phyloP scores from a whole-genome alignment of 2,113 vertebrate species.

The Tenrec ecaudatus region DNA sequence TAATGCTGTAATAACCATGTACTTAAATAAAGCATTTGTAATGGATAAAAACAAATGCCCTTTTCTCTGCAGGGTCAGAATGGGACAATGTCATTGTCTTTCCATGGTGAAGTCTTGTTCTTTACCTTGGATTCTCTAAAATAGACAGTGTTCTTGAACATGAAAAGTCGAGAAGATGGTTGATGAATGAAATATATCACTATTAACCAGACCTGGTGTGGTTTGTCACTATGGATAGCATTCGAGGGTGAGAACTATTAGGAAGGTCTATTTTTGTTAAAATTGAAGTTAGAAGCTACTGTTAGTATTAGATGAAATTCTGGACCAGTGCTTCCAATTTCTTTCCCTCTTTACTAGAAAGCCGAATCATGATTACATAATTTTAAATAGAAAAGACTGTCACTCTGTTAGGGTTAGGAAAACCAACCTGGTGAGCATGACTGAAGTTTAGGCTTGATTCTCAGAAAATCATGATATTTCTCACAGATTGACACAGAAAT shows the following conservation, averaged over 20 bases:
- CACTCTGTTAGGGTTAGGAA: background rate
- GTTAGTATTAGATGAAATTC: background rate
- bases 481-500: background rate
- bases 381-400: background rate
- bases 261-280: background rate
- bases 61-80: background rate
- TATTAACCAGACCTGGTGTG: background rate
- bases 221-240: background rate
- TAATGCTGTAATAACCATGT: background rate
- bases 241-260: background rate
- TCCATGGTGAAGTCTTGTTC: background rate
- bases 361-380: background rate
- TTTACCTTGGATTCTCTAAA: background rate
- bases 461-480: background rate
- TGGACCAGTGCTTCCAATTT: background rate
- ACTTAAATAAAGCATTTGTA: background rate
- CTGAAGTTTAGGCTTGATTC: background rate
- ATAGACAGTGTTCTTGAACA: background rate
- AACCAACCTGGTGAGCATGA: background rate
- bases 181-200: background rate
- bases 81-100: slow-evolving; percentile 1
- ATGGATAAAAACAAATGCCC: background rate
- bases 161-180: background rate
- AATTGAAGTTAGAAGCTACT: background rate
- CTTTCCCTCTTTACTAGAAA: background rate